A percentile compares a stretch with the other conserved stretches of the same genome.
Evolutionary conservation across 2,113 vertebrate species (phyloP).

Genomic region (Notarius lentiginosus): DNA sequence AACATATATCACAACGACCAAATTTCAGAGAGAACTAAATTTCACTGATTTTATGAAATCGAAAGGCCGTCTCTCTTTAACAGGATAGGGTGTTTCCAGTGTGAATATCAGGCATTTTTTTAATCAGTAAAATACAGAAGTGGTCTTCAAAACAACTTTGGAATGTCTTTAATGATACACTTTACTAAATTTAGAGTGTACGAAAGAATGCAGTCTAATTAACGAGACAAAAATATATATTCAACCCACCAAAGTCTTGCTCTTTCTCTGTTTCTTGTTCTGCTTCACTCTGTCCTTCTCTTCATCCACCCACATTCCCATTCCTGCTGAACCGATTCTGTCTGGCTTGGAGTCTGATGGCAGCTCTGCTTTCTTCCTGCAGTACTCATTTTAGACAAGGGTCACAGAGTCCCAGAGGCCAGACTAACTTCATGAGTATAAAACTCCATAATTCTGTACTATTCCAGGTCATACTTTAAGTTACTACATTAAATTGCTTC

Average conservation of each 20-base stretch:
- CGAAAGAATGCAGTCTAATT: background rate
- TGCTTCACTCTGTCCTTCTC: constrained; percentile 30
- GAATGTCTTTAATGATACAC: background rate
- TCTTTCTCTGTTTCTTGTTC: background rate
- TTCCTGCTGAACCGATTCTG: constrained; percentile 45
- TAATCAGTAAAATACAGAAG: background rate
- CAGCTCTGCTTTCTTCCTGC: constrained; percentile 19
- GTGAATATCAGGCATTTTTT: background rate
- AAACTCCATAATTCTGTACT: background rate
- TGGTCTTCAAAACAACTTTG: background rate
- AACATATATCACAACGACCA: too few relatives aligned
- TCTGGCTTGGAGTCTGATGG: constrained; percentile 43
- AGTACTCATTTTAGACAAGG: constrained; percentile 28
- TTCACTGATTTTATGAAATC: too few relatives aligned
- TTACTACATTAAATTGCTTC: background rate
- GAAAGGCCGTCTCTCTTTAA: too few relatives aligned
- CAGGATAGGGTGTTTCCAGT: background rate
- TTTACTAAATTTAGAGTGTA: background rate
- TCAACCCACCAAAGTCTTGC: background rate
- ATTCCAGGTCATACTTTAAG: background rate
- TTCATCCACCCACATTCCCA: constrained; percentile 21
- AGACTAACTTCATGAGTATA: constrained; percentile 16
- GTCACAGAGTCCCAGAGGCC: constrained; percentile 28
- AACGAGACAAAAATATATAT: background rate
- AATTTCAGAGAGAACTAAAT: too few relatives aligned